Evolutionary conservation across 1,140 invertebrate species (phyloP).

Genomic region (Drosophila pseudoobscura): DNA sequence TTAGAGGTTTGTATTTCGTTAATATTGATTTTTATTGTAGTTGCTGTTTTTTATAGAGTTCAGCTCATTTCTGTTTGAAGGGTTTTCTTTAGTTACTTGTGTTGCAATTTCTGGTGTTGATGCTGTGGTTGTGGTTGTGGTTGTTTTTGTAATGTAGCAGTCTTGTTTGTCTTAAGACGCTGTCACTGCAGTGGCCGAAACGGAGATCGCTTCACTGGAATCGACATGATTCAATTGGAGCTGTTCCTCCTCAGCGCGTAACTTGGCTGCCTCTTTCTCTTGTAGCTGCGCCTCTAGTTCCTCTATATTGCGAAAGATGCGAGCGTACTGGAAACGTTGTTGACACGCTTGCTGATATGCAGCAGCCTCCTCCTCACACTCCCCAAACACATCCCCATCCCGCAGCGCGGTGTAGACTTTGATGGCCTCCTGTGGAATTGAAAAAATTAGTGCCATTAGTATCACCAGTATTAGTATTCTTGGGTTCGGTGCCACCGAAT

Average conservation of each 20-base stretch:
- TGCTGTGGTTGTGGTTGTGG: constrained; percentile 23
- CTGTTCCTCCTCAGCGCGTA: constrained; percentile 68
- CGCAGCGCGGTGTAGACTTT: constrained; percentile 90
- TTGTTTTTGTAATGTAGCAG: constrained; percentile 37
- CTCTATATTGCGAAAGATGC: constrained; percentile 85
- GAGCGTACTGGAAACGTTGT: constrained; percentile 89
- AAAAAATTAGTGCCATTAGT: constrained; percentile 22
- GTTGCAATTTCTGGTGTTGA: constrained; percentile 28
- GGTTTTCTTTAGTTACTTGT: constrained; percentile 3
- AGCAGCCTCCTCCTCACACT: constrained; percentile 87
- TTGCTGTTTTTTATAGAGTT: constrained; percentile 44
- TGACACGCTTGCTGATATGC: constrained; percentile 90
- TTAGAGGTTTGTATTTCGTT: constrained; percentile 47
- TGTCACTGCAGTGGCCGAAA: constrained; percentile 40
- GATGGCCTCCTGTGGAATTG: constrained; percentile 87
- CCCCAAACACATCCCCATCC: constrained; percentile 86
- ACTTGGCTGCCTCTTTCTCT: constrained; percentile 68
- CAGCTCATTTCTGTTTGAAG: constrained; percentile 24
- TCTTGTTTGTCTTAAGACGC: constrained; percentile 64
- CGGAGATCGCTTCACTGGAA: constrained; percentile 47
- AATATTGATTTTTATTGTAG: constrained; percentile 41
- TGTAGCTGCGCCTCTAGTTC: constrained; percentile 71
- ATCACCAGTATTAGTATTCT: too few relatives aligned
- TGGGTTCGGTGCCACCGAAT: neutral
- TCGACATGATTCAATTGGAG: constrained; percentile 72